Evolutionary conservation across 2,888 invertebrate species (phyloP), one percentile per base, ranked within the genome.

Genomic region (Celastrina argiolus): DNA sequence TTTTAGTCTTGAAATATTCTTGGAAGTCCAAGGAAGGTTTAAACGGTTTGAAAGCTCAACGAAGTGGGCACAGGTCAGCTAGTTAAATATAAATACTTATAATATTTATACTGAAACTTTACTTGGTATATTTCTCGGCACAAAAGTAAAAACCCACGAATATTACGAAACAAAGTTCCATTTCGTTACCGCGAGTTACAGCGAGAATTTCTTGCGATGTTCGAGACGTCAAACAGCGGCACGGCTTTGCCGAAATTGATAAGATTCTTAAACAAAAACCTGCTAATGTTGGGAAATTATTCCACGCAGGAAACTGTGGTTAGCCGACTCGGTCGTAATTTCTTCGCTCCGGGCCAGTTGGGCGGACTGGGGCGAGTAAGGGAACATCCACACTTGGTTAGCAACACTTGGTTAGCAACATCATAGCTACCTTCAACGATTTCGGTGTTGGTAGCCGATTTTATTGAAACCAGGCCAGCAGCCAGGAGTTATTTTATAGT

Each of bases 251-350:
- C 14, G 12, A 51, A 51, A 51, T 51, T 22, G 22, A 51, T 51
- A 51, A 51, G 51, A 51, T 22, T 26, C 22, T 51, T 51, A 26
- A 51, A 51, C 51, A 51, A 51, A 51, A 12, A 26, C 51, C 51
- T 22, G 0, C 22, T 51, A 51, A 51, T 58, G 16, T 58, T 58
- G 7, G n/a, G 16, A 58, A 14, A 16, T 56, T 56, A 58, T 58
- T 58, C 58, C 16, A 58, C 58, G 31, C 58, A 31, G 56, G 58
- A 31, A 58, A 31, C 10, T 58, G 58, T n/a, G 58, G 64, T 16
- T 26, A 31, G 36, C 45, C 16, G 63, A 59, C 67, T 67, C 63
- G 69, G 66, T 71, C 70, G 70, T 70, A 71, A 73, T 39, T 39
- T 18, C 22, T 31, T 31, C 2, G 31, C 58, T 31, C 16, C 31